Evolutionary conservation across 1,140 invertebrate genomes (phyloP), one percentile per base, ranked within the genome.

Genomic region (Atta texana): DNA sequence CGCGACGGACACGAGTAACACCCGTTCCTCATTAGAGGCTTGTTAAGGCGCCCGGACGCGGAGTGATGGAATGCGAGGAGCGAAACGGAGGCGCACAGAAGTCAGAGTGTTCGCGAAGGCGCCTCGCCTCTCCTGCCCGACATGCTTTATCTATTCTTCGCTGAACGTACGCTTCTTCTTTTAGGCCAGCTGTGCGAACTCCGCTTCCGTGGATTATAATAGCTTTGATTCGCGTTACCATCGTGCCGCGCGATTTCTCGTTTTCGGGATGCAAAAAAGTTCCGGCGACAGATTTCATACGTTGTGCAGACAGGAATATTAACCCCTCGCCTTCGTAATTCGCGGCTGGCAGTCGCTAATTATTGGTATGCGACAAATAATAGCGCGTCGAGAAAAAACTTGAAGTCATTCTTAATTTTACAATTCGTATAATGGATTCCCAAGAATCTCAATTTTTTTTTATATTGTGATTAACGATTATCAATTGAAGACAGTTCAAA

Each of bases 11-110:
- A 91, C 88, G 91, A 92, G 85, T 91, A 90, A 94, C 94, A 94
- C 91, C 93, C 92, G 93, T 93, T 93, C 91, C 93, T 94, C 94
- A 94, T 95, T 95, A 94, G 91, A 92, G 91, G 92, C 94, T 95
- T 94, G 93, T 94, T 93, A 93, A 82, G 85, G 87, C 86, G 90
- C 90, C 89, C 86, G 91, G 84, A 86, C 91, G 89, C 77, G 87
- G 87, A 91, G 89, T 91, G 91, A 93, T 93, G 93, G 90, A 94
- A 94, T 93, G 91, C 89, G 90, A n/a, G 64, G 82, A 74, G 76
- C 51, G 68, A 86, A 71, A 71, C 12, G 53, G 57, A 53, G 57
- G 82, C 49, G 88, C 90, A 91, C 88, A 91, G 87, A 92, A 92
- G 89, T 91, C 89, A 74, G 81, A 89, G 90, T 88, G 91, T 89